Percentiles rank a stretch among this genome's conserved stretches.
Evolutionary conservation across 2,888 invertebrate species (phyloP).

Genomic region (Eupithecia inturbata): DNA sequence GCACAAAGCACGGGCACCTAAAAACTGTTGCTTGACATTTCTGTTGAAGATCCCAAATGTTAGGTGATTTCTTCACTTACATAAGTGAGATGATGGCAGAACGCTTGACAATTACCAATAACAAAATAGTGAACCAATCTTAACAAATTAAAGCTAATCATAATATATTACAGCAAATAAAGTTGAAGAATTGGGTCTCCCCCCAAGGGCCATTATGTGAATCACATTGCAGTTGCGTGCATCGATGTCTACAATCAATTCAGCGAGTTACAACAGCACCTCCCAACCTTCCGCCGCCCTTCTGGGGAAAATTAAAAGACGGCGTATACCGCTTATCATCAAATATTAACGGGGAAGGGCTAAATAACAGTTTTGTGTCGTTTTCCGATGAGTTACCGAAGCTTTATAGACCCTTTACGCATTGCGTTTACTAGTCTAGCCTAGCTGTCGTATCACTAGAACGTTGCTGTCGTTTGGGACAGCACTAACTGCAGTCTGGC

Average conservation of each 20-base stretch:
- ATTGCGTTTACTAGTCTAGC: constrained; percentile 60
- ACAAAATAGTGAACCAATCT: not conserved
- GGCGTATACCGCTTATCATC: constrained; percentile 7
- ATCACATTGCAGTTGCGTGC: constrained; percentile 12
- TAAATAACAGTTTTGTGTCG: constrained; percentile 64
- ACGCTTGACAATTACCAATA: too few relatives aligned
- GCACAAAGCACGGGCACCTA: too few relatives aligned
- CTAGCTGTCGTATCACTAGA: not conserved
- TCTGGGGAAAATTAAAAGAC: not conserved
- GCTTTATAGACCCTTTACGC: constrained; percentile 40
- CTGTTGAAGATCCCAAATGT: not conserved
- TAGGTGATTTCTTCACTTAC: too few relatives aligned
- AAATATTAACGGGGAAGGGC: constrained; percentile 38
- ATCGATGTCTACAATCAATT: constrained; percentile 21
- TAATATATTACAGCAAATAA: not conserved
- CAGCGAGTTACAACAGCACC: not conserved
- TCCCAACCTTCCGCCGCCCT: not conserved
- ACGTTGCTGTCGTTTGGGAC: not conserved
- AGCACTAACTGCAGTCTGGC: not conserved
- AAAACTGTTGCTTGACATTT: too few relatives aligned
- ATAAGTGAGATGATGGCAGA: too few relatives aligned
- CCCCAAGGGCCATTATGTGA: not conserved
- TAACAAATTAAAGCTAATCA: not conserved
- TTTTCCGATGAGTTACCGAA: constrained; percentile 68
- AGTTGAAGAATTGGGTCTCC: not conserved